A percentile compares a stretch with the other conserved stretches of the same genome.
phyloP scores from a whole-genome alignment of 2,888 invertebrate species.

The Drosophila suboccidentalis region DNA sequence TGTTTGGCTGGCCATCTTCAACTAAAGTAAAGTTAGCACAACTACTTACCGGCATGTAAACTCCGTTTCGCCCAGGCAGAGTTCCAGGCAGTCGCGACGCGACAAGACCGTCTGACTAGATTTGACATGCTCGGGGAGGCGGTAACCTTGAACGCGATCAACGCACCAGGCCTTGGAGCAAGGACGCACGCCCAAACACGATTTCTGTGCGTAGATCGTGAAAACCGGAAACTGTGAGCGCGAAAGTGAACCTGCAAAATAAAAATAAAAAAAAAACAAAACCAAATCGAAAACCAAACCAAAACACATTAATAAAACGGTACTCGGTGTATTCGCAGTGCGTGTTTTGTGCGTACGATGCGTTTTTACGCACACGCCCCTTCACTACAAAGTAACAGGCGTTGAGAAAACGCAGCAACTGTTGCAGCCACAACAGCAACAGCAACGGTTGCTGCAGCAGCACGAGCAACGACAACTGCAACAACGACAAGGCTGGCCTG shows the following conservation, averaged over 20 bases:
- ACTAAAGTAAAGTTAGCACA: slow-evolving; percentile 5
- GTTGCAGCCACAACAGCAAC: slow-evolving; percentile 21
- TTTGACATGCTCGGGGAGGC: slow-evolving; percentile 92
- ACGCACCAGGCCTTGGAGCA: slow-evolving; percentile 98
- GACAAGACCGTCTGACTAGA: slow-evolving; percentile 92
- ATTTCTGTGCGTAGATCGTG: slow-evolving; percentile 98
- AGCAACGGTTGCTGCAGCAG: slow-evolving; percentile 28
- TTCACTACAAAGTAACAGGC: slow-evolving; percentile 80
- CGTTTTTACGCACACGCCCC: slow-evolving; percentile 79
- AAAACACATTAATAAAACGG: slow-evolving; percentile 47
- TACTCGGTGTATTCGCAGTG: slow-evolving; percentile 29
- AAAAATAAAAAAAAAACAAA: slow-evolving; percentile 23
- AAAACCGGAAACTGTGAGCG: slow-evolving; percentile 98
- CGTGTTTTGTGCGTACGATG: slow-evolving; percentile 54
- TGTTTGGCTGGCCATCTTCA: slow-evolving; percentile 23
- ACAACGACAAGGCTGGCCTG: slow-evolving; percentile 55
- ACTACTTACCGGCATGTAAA: slow-evolving; percentile 95
- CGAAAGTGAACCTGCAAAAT: slow-evolving; percentile 92
- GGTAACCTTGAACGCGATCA: slow-evolving; percentile 95
- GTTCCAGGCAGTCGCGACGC: slow-evolving; percentile 95
- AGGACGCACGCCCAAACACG: slow-evolving; percentile 94
- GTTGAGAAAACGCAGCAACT: slow-evolving; percentile 73
- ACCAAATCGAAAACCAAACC: slow-evolving; percentile 23
- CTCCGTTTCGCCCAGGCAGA: slow-evolving; percentile 95
- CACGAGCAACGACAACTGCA: slow-evolving; percentile 33